These are phyloP conservation scores for Venustoraphidia nigricollis DNA, from an alignment of 2,888 invertebrate species.

Conservation along the genomic window DNA sequence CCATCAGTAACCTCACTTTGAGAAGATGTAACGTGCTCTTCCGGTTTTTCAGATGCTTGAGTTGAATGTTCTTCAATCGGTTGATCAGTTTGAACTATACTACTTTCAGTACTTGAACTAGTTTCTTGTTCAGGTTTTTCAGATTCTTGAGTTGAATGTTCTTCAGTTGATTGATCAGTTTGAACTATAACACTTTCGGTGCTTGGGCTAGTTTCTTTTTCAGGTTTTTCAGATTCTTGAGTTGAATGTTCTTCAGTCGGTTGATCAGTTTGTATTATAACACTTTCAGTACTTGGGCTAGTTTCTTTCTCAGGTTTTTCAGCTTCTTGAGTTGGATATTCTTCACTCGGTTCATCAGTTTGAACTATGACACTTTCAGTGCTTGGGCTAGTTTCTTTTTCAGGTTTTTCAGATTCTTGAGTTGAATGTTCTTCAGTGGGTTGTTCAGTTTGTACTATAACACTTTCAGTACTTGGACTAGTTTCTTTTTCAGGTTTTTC, in stretches of 20 bases:
- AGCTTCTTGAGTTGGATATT: background rate
- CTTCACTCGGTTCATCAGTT: constrained; percentile 3
- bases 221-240: no score
- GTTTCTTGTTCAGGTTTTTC: background rate
- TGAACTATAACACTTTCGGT: no score
- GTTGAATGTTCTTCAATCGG: no score
- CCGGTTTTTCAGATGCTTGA: background rate
- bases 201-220: no score
- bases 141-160: background rate
- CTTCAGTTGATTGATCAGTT: no score
- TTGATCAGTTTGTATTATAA: no score
- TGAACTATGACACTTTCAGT: background rate
- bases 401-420: constrained; percentile 6
- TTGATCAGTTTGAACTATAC: no score
- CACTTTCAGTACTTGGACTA: constrained; percentile 1
- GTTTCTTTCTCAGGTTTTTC: background rate
- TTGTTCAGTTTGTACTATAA: constrained; percentile 2
- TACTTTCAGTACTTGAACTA: no score
- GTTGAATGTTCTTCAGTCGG: no score
- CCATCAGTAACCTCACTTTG: background rate
- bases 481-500: background rate
- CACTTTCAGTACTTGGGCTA: background rate
- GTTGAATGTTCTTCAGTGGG: constrained; percentile 7
- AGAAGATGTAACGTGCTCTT: background rate
- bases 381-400: background rate